Evolutionary conservation across 2,888 invertebrate species (phyloP).

Genomic region (Pyralis farinalis): DNA sequence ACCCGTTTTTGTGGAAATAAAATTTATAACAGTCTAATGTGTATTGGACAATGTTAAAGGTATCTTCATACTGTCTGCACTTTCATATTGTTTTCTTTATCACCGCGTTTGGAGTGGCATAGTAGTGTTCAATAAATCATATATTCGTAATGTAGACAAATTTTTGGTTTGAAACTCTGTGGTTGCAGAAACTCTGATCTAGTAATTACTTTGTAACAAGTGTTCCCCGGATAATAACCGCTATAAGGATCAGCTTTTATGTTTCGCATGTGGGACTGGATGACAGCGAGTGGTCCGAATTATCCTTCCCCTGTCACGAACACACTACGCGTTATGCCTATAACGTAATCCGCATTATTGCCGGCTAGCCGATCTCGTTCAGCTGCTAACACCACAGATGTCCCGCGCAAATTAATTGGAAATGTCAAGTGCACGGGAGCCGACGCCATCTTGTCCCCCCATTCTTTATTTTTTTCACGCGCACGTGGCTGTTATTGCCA

Average conservation of each 20-base stretch:
- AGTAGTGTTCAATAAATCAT: too few relatives aligned
- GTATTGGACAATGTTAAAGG: too few relatives aligned
- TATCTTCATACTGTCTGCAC: too few relatives aligned
- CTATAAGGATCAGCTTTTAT: neutral
- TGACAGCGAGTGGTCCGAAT: slow-evolving; percentile 12
- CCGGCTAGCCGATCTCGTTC: slow-evolving; percentile 56
- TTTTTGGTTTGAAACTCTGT: too few relatives aligned
- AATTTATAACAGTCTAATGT: too few relatives aligned
- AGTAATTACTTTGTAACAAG: neutral
- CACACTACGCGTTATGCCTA: slow-evolving; percentile 34
- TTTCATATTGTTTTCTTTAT: too few relatives aligned
- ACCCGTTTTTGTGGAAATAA: neutral
- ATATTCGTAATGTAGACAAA: too few relatives aligned
- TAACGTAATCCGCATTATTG: slow-evolving; percentile 63
- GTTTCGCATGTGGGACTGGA: slow-evolving; percentile 3
- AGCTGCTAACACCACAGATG: slow-evolving; percentile 78
- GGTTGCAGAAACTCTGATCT: neutral
- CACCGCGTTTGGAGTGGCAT: too few relatives aligned
- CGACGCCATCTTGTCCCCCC: slow-evolving; percentile 70
- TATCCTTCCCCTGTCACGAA: slow-evolving; percentile 25
- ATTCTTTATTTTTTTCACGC: slow-evolving; percentile 62
- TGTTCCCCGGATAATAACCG: neutral
- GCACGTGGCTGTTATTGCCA: slow-evolving; percentile 70
- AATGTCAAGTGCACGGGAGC: slow-evolving; percentile 76
- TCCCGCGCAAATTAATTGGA: slow-evolving; percentile 79